Conservation (phyloP, 2,113 vertebrate species). For the Apistogramma diplotaenia region DNA sequence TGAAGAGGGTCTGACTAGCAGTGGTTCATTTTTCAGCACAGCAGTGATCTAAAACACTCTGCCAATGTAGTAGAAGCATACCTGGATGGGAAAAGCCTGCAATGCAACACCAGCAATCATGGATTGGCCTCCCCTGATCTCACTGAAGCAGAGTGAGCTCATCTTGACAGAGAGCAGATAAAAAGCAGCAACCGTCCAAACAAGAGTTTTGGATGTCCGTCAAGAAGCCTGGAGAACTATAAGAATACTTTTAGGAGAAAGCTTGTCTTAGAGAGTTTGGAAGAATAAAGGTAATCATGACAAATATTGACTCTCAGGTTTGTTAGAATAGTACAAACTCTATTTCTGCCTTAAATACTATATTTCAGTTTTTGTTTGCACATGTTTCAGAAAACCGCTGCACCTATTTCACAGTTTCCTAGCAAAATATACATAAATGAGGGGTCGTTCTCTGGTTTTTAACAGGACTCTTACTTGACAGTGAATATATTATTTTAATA, state of each 20-base stretch:
- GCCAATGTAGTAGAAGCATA: background rate
- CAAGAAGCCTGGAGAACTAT: background rate
- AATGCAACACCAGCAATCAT: background rate
- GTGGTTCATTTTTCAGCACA: background rate
- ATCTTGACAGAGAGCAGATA: background rate
- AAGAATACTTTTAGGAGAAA: background rate
- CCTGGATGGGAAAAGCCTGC: background rate
- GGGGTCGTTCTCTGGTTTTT: accelerated
- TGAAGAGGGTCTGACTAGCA: background rate
- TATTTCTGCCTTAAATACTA: accelerated
- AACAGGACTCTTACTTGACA: background rate
- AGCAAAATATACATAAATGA: too few relatives aligned
- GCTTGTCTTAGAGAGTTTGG: background rate
- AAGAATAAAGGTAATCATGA: background rate
- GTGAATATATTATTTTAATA: background rate
- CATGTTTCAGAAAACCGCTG: too few relatives aligned
- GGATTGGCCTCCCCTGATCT: background rate
- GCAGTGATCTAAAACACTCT: accelerated
- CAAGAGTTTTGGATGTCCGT: background rate
- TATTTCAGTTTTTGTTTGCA: background rate
- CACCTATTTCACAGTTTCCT: too few relatives aligned
- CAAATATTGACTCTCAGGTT: background rate
- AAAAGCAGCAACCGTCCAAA: background rate
- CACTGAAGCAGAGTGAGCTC: background rate
- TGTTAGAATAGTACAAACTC: background rate